Percentiles rank a stretch among this genome's conserved stretches.
These are phyloP conservation scores for Lerista edwardsae DNA, from an alignment of 2,797 vertebrate species.

Conservation along the genomic window DNA sequence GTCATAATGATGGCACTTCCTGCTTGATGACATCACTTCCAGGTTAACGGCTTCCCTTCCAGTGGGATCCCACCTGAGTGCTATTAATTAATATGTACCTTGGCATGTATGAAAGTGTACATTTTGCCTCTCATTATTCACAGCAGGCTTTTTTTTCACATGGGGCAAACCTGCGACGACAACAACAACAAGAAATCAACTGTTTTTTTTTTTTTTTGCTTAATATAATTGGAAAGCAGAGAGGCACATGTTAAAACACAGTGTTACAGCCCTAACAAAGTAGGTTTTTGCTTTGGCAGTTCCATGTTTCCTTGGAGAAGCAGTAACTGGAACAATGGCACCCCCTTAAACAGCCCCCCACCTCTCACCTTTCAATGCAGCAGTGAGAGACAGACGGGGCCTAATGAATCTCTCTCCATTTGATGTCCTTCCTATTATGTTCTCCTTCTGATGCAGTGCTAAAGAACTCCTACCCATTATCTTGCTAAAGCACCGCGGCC, in stretches of 20 bases:
- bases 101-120: too few species aligned
- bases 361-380: conserved; percentile 11
- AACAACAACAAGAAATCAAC: too few species aligned
- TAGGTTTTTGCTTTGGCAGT: neutral
- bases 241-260: neutral
- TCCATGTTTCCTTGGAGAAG: conserved; percentile 1
- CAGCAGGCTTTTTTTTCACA: too few species aligned
- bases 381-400: fast-evolving
- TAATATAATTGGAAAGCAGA: neutral
- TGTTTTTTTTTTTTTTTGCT: too few species aligned
- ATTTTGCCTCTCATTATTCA: too few species aligned
- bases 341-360: neutral
- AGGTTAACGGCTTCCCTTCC: too few species aligned
- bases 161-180: too few species aligned
- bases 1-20: too few species aligned
- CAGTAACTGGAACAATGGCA: neutral
- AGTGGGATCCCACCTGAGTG: too few species aligned
- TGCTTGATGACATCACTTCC: too few species aligned
- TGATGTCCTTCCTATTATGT: neutral
- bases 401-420: conserved; percentile 38
- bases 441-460: conserved; percentile 9
- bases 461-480: neutral
- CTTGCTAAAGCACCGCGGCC: fast-evolving
- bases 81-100: too few species aligned
- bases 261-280: neutral